phyloP scores from a whole-genome alignment of 2,113 vertebrate genomes.

The Protobothrops flavoviridis region DNA sequence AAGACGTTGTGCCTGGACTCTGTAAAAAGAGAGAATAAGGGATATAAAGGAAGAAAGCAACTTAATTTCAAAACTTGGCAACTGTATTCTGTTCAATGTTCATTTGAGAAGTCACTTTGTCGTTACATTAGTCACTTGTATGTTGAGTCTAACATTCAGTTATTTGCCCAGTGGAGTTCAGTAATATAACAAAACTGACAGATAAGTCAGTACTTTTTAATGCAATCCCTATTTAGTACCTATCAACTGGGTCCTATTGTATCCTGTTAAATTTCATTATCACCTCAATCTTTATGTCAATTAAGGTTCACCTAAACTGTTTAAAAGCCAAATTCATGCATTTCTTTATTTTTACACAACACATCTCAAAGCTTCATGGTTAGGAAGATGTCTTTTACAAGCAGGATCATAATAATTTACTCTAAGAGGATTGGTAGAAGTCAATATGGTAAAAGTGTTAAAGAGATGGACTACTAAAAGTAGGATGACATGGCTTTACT shows the following conservation, averaged over 20 bases:
- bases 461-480: neutral
- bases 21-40: conserved; percentile 49
- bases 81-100: neutral
- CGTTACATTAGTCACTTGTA: neutral
- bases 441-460: neutral
- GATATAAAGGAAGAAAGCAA: neutral
- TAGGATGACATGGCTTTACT: neutral
- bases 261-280: neutral
- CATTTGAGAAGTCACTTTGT: neutral
- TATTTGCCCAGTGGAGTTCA: neutral
- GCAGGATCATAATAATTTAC: neutral
- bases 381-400: neutral
- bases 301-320: neutral
- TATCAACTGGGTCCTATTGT: neutral
- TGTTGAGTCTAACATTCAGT: neutral
- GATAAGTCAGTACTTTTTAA: neutral
- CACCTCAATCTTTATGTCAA: neutral
- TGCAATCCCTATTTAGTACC: neutral
- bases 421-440: neutral
- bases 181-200: neutral
- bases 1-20: conserved; percentile 75
- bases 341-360: neutral
- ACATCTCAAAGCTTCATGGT: neutral
- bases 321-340: neutral
- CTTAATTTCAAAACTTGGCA: conserved; percentile 6